Percentiles rank a stretch among this genome's conserved stretches.
These are phyloP conservation scores for Serripes groenlandicus DNA, from an alignment of 2,888 invertebrate species.

Conservation along the genomic window DNA sequence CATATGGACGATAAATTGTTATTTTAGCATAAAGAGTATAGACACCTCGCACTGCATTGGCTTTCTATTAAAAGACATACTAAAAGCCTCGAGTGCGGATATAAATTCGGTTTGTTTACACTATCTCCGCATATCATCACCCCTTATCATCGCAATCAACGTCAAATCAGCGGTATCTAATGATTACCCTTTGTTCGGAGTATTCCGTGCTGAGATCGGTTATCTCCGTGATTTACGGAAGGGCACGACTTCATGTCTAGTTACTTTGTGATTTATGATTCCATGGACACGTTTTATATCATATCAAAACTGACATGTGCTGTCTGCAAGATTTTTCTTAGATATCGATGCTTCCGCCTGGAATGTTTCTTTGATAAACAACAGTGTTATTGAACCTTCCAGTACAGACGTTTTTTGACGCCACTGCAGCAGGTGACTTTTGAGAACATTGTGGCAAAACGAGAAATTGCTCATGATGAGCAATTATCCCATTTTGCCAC, in stretches of 20 bases:
- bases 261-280: slow-evolving; percentile 16
- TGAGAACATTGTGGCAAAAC: too few species aligned
- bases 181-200: slow-evolving; percentile 15
- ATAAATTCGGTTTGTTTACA: neutral
- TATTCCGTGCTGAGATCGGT: slow-evolving; percentile 6
- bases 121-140: slow-evolving; percentile 3
- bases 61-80: neutral
- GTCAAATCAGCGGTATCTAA: slow-evolving; percentile 1
- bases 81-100: neutral
- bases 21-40: neutral
- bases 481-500: too few species aligned
- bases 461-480: too few species aligned
- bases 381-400: too few species aligned
- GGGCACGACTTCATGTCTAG: slow-evolving; percentile 16
- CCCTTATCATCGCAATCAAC: slow-evolving; percentile 12
- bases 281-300: slow-evolving; percentile 14
- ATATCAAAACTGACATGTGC: slow-evolving; percentile 18
- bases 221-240: slow-evolving; percentile 28
- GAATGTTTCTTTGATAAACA: too few species aligned
- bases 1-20: neutral
- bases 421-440: too few species aligned
- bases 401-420: too few species aligned
- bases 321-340: neutral
- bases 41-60: neutral
- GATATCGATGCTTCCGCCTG: slow-evolving; percentile 15